Conservation (phyloP, 92 coral and sea anemone genomes). For the Actinernus sp. region DNA sequence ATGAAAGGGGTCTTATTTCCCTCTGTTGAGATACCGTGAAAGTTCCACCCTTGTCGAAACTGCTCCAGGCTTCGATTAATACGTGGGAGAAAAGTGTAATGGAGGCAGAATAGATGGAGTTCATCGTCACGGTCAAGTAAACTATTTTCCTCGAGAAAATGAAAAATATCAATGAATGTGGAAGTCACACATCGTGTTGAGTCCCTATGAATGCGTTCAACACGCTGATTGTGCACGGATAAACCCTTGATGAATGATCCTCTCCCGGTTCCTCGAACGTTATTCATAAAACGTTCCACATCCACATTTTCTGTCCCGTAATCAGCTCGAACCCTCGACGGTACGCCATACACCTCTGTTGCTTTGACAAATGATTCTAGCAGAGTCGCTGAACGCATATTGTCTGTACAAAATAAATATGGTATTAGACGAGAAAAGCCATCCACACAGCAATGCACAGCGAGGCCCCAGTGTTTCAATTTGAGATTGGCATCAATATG, state of each 20-base stretch:
- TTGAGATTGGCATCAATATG: not conserved
- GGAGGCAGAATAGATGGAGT: conserved; percentile 19
- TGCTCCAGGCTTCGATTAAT: conserved; percentile 13
- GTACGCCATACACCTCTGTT: not conserved
- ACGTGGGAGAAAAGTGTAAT: conserved; percentile 7
- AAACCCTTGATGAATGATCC: conserved; percentile 12
- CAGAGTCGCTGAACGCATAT: not conserved
- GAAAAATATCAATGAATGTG: conserved; percentile 4
- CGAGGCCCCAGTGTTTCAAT: not conserved
- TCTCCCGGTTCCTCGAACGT: conserved; percentile 2
- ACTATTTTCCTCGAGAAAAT: conserved; percentile 23
- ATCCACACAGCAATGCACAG: not conserved
- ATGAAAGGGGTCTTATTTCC: too few species aligned
- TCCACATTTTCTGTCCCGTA: conserved; percentile 23
- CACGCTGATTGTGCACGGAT: conserved; percentile 43
- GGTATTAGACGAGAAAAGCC: not conserved
- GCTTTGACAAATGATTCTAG: conserved; percentile 1
- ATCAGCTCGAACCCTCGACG: too few species aligned
- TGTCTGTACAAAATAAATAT: not conserved
- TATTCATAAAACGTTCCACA: conserved; percentile 2
- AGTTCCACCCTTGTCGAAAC: conserved; percentile 1
- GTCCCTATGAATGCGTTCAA: conserved; percentile 63
- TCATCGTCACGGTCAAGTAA: conserved; percentile 13
- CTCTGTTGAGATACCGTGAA: not conserved
- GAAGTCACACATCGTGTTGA: conserved; percentile 28